Conservation (phyloP, 2,888 invertebrate genomes). For the Diabrotica balteata region DNA sequence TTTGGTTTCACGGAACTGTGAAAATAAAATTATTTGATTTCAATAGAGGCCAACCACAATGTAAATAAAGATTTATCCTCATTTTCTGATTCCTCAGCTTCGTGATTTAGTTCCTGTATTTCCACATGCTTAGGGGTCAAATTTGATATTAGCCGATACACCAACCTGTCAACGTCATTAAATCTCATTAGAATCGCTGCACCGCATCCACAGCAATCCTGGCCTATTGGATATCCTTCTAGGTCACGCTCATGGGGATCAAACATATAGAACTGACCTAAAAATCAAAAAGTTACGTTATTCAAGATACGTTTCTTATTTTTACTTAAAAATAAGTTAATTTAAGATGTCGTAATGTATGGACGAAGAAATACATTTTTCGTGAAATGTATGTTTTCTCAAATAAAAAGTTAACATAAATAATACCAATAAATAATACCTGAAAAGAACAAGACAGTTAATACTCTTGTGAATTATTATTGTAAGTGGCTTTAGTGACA, state of each 20-base stretch:
- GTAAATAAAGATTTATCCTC: conserved; percentile 35
- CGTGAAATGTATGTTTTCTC: no score
- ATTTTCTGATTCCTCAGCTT: conserved; percentile 6
- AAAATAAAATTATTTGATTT: conserved; percentile 10
- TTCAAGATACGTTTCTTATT: no score
- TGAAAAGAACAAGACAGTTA: no score
- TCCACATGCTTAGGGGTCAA: conserved; percentile 15
- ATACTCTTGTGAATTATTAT: no score
- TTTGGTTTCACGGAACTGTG: no score
- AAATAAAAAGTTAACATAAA: no score
- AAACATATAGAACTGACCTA: conserved; percentile 66
- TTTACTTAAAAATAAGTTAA: neutral
- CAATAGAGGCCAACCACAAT: conserved; percentile 43
- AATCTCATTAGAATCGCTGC: conserved; percentile 46
- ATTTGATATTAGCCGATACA: conserved; percentile 44
- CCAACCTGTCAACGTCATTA: conserved; percentile 39
- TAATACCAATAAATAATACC: no score
- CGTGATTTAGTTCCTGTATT: neutral
- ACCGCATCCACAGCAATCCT: conserved; percentile 33
- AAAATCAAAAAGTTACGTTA: neutral
- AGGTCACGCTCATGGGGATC: conserved; percentile 67
- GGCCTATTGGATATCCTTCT: conserved; percentile 53
- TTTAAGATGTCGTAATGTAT: neutral
- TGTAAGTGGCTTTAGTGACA: no score
- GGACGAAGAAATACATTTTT: no score